Conservation (phyloP, 30 jellyfish, hydroid and myxozoan species). For the Hydractinia echinata region DNA sequence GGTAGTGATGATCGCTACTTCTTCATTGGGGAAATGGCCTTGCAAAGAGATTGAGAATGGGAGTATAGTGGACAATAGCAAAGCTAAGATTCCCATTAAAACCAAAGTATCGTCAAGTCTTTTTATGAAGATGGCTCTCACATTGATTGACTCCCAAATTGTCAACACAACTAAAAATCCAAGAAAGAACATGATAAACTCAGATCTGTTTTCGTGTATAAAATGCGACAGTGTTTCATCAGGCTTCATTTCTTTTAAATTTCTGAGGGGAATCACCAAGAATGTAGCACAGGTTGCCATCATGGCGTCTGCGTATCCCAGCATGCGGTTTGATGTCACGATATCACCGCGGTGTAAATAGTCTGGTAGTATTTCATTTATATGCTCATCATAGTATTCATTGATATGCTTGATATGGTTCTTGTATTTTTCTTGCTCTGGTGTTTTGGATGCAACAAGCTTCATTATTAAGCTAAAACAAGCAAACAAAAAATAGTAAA, state of each 20-base stretch:
- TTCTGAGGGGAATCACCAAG: slow-evolving; percentile 27
- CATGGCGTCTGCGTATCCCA: slow-evolving; percentile 40
- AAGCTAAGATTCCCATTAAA: background rate
- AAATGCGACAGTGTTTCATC: slow-evolving; percentile 1
- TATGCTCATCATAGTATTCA: slow-evolving; percentile 26
- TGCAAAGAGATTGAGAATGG: slow-evolving; percentile 43
- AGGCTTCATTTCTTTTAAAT: background rate
- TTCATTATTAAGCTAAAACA: no score
- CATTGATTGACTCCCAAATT: slow-evolving; percentile 32
- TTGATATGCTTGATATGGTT: background rate
- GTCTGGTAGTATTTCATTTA: slow-evolving; percentile 14
- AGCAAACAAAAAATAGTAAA: no score
- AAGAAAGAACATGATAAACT: slow-evolving; percentile 23
- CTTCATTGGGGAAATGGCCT: slow-evolving; percentile 23
- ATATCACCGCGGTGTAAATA: slow-evolving; percentile 36
- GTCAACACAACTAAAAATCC: slow-evolving; percentile 35
- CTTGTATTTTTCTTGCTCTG: slow-evolving; percentile 4
- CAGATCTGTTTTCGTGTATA: background rate
- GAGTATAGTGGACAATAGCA: slow-evolving; percentile 15
- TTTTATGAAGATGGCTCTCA: slow-evolving; percentile 33
- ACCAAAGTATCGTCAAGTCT: slow-evolving; percentile 29
- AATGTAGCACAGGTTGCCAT: slow-evolving; percentile 43
- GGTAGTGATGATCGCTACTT: slow-evolving; percentile 10
- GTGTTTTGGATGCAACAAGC: background rate
- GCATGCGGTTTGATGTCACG: slow-evolving; percentile 17